Percentiles rank a stretch among this genome's conserved stretches.
Evolutionary conservation across 2,888 invertebrate species (phyloP).

Genomic region (Anaspis maculata): DNA sequence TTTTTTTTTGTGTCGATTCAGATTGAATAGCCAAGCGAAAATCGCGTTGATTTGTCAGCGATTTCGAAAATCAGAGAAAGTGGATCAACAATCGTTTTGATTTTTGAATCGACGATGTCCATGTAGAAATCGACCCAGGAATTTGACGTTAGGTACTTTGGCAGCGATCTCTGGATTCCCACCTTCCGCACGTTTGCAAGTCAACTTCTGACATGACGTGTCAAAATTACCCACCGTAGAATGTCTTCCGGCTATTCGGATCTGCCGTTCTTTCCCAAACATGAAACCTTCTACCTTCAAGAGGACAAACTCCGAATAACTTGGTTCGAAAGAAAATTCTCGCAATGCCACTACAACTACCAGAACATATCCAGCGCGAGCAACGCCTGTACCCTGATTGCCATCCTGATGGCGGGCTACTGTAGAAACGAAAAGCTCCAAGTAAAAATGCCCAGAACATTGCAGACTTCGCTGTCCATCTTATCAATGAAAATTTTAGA

Average conservation of each 20-base stretch:
- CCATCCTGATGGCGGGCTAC: slow-evolving; percentile 47
- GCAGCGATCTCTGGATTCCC: too few species aligned
- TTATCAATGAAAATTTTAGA: slow-evolving; percentile 15
- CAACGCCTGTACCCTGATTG: slow-evolving; percentile 56
- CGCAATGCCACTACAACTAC: slow-evolving; percentile 50
- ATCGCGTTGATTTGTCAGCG: too few species aligned
- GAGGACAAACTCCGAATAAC: slow-evolving; percentile 31
- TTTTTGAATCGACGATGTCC: too few species aligned
- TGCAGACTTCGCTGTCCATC: neutral
- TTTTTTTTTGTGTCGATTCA: too few species aligned
- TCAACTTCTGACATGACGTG: too few species aligned
- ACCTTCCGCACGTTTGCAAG: too few species aligned
- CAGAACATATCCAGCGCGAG: slow-evolving; percentile 44
- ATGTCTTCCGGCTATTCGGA: slow-evolving; percentile 10
- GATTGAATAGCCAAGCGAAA: too few species aligned
- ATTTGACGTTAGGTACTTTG: too few species aligned
- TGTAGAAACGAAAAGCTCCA: slow-evolving; percentile 34
- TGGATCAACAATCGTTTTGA: too few species aligned
- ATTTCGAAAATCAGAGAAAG: too few species aligned
- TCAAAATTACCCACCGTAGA: slow-evolving; percentile 12
- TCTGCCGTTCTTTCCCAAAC: slow-evolving; percentile 38
- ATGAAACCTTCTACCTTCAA: slow-evolving; percentile 27
- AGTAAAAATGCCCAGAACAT: slow-evolving; percentile 26
- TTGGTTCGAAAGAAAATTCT: slow-evolving; percentile 52
- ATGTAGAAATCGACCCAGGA: too few species aligned